Conservation (phyloP, 2,888 invertebrate species). For the Eristalinus sepulchralis region DNA sequence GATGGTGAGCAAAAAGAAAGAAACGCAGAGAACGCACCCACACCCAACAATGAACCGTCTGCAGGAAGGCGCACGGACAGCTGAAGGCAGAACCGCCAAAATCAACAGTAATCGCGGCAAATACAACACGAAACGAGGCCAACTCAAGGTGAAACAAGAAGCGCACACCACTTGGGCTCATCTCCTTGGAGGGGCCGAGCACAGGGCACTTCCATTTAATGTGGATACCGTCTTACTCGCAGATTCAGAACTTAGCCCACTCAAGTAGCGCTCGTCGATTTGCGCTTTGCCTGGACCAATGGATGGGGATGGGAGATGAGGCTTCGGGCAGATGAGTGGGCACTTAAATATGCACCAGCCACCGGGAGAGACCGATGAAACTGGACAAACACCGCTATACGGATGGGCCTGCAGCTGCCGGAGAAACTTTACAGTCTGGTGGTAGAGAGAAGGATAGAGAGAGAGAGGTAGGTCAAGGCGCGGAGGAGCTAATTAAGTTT, state of each 20-base stretch:
- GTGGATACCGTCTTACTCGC: conserved; percentile 28
- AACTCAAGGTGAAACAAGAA: conserved; percentile 32
- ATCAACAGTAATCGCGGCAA: conserved; percentile 22
- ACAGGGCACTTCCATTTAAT: conserved; percentile 30
- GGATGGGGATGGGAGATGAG: conserved; percentile 16
- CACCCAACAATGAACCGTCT: conserved; percentile 6
- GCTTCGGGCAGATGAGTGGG: conserved; percentile 6
- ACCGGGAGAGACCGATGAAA: neutral
- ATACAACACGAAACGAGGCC: conserved; percentile 31
- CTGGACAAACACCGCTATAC: conserved; percentile 13
- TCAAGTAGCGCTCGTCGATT: conserved; percentile 26
- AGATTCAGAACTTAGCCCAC: conserved; percentile 9
- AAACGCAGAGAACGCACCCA: neutral
- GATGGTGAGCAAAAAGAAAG: too few relatives aligned
- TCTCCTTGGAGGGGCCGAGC: neutral
- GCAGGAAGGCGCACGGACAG: neutral
- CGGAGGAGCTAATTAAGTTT: conserved; percentile 81
- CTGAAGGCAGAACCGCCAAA: neutral
- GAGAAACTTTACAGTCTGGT: conserved; percentile 29
- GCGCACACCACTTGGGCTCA: conserved; percentile 11
- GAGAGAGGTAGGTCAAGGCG: neutral
- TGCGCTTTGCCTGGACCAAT: conserved; percentile 1
- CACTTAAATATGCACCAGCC: conserved; percentile 46
- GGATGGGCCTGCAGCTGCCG: conserved; percentile 31
- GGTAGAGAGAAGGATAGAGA: neutral